Percentiles rank a stretch among this genome's conserved stretches.
Evolutionary conservation across 2,888 invertebrate genomes (phyloP).

Genomic region (Octonoba sinensis): DNA sequence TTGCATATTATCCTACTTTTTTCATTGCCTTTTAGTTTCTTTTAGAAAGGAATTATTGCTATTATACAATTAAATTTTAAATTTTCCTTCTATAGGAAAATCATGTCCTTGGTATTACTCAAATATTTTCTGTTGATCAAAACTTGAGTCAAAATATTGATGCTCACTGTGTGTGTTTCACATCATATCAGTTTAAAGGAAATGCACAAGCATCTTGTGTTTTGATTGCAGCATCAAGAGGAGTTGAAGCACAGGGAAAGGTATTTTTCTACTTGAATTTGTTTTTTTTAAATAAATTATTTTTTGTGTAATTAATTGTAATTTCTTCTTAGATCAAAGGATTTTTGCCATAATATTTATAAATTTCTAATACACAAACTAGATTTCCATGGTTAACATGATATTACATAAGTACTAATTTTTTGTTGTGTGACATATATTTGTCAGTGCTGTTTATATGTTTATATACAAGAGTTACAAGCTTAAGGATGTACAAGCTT

Average conservation of each 20-base stretch:
- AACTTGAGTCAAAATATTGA: slow-evolving; percentile 71
- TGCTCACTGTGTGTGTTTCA: slow-evolving; percentile 71
- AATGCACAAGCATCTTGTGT: slow-evolving; percentile 70
- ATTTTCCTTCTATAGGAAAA: slow-evolving; percentile 68
- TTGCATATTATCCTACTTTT: background rate
- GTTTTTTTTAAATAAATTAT: background rate
- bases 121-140: slow-evolving; percentile 71
- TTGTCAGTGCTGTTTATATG: too few relatives aligned
- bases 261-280: slow-evolving; percentile 64
- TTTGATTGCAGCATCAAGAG: slow-evolving; percentile 70
- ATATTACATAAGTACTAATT: too few relatives aligned
- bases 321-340: background rate
- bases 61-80: too few relatives aligned
- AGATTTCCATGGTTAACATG: too few relatives aligned
- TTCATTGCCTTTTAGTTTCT: background rate
- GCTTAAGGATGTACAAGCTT: too few relatives aligned
- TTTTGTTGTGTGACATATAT: too few relatives aligned
- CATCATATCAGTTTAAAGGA: slow-evolving; percentile 70
- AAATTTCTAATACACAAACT: too few relatives aligned
- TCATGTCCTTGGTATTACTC: slow-evolving; percentile 70
- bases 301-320: background rate
- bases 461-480: too few relatives aligned
- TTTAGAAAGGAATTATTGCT: too few relatives aligned
- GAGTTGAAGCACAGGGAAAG: slow-evolving; percentile 70
- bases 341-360: background rate